Conservation (phyloP, 2,888 invertebrate genomes). For the Galeopsomyia nigrocyanea region DNA sequence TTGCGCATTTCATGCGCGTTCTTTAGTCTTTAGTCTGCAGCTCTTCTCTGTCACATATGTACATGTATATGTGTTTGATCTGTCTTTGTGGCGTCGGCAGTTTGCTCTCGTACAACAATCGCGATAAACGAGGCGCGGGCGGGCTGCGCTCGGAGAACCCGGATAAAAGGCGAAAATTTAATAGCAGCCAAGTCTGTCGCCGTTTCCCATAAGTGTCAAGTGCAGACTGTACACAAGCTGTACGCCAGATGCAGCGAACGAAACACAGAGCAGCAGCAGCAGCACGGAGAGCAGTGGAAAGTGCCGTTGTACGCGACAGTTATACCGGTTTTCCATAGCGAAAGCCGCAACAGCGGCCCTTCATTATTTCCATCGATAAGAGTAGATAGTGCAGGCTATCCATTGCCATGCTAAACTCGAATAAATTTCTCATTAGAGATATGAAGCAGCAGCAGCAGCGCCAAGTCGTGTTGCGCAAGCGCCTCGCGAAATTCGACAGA, state of each 20-base stretch:
- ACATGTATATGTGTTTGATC: constrained; percentile 5
- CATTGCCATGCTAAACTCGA: too few relatives aligned
- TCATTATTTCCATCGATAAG: too few relatives aligned
- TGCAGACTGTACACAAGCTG: constrained; percentile 9
- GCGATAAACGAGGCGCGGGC: constrained; percentile 1
- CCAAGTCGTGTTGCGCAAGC: too few relatives aligned
- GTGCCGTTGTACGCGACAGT: too few relatives aligned
- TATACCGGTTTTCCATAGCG: too few relatives aligned
- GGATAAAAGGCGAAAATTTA: not conserved
- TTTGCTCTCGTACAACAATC: constrained; percentile 16
- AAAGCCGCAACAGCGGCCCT: too few relatives aligned
- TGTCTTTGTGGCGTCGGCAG: not conserved
- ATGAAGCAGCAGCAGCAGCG: too few relatives aligned
- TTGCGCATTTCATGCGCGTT: constrained; percentile 39
- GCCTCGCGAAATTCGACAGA: too few relatives aligned
- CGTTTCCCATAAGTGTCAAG: constrained; percentile 17
- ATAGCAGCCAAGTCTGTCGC: not conserved
- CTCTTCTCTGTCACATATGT: not conserved
- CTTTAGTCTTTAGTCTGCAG: constrained; percentile 9
- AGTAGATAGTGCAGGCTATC: too few relatives aligned
- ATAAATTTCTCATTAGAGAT: too few relatives aligned
- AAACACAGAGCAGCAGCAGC: too few relatives aligned
- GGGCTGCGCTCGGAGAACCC: not conserved
- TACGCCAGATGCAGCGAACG: not conserved
- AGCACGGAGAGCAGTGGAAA: too few relatives aligned